Percentiles rank a stretch among this genome's conserved stretches.
Conservation (phyloP, 2,888 invertebrate genomes). For the Hecatera dysodea region DNA sequence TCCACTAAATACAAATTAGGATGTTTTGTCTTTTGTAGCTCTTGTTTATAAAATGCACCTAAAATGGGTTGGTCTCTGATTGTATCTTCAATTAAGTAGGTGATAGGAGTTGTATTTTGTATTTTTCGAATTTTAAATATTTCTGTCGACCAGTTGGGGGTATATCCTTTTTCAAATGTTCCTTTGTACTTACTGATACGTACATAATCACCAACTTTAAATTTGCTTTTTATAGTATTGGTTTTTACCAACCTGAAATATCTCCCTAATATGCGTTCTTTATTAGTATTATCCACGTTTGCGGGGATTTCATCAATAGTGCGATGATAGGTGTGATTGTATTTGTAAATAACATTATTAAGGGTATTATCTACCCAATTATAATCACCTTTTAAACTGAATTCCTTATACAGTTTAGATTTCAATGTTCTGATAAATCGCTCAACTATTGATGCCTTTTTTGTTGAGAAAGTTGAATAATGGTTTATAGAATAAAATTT, state of each 20-base stretch:
- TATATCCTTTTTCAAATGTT: conserved; percentile 14
- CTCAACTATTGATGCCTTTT: conserved; percentile 9
- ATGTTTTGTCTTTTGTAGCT: neutral
- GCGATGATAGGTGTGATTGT: neutral
- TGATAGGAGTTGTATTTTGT: conserved; percentile 1
- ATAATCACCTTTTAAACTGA: neutral
- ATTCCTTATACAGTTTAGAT: neutral
- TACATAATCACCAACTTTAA: neutral
- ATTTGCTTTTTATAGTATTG: neutral
- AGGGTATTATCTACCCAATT: neutral
- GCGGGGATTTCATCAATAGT: neutral
- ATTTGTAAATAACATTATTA: neutral
- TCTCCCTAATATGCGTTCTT: neutral
- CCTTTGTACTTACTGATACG: conserved; percentile 9
- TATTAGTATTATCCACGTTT: neutral
- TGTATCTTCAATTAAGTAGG: conserved; percentile 1
- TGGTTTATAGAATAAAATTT: neutral
- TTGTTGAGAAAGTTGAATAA: conserved; percentile 10
- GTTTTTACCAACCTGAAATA: neutral
- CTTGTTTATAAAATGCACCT: neutral
- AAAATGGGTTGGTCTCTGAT: neutral
- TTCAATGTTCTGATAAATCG: conserved; percentile 6
- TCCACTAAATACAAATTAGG: neutral
- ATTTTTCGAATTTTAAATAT: conserved; percentile 16
- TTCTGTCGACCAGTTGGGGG: conserved; percentile 6